Conservation (phyloP, 2,113 vertebrate genomes). For the Pelobates fuscus region DNA sequence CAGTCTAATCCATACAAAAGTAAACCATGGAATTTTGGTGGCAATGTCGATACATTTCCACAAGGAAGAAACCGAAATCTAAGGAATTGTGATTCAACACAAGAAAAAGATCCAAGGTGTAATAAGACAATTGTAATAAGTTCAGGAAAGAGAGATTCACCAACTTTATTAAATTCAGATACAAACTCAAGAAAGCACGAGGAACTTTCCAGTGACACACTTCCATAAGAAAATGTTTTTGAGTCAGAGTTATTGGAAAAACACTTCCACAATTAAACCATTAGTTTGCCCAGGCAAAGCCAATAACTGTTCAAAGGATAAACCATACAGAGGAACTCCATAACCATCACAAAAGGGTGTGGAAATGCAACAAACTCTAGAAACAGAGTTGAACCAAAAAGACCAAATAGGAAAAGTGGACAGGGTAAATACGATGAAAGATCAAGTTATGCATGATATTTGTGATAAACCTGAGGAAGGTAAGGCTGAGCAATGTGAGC, state of each 20-base stretch:
- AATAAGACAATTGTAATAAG: slow-evolving; percentile 58
- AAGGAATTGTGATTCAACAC: slow-evolving; percentile 54
- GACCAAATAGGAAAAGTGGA: slow-evolving; percentile 32
- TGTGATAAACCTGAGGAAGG: slow-evolving; percentile 48
- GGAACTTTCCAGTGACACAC: slow-evolving; percentile 73
- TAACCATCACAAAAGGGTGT: slow-evolving; percentile 75
- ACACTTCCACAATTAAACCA: slow-evolving; percentile 54
- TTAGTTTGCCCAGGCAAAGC: slow-evolving; percentile 68
- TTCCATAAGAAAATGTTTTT: slow-evolving; percentile 61
- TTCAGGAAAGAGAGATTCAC: slow-evolving; percentile 69
- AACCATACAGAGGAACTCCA: slow-evolving; percentile 81
- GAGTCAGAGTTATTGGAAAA: slow-evolving; percentile 59
- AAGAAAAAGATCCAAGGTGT: slow-evolving; percentile 54
- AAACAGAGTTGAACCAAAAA: slow-evolving; percentile 48
- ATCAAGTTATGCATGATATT: slow-evolving; percentile 27
- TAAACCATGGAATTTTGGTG: slow-evolving; percentile 67
- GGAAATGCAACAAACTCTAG: slow-evolving; percentile 63
- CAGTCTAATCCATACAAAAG: slow-evolving; percentile 59
- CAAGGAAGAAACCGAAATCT: slow-evolving; percentile 63
- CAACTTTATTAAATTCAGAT: slow-evolving; percentile 36
- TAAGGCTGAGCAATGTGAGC: slow-evolving; percentile 55
- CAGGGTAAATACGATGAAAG: slow-evolving; percentile 54
- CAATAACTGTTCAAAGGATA: slow-evolving; percentile 76
- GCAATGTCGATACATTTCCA: slow-evolving; percentile 57
- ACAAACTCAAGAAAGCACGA: not conserved